phyloP scores from a whole-genome alignment of 2,888 invertebrate genomes.

The Orgyia antiqua region DNA sequence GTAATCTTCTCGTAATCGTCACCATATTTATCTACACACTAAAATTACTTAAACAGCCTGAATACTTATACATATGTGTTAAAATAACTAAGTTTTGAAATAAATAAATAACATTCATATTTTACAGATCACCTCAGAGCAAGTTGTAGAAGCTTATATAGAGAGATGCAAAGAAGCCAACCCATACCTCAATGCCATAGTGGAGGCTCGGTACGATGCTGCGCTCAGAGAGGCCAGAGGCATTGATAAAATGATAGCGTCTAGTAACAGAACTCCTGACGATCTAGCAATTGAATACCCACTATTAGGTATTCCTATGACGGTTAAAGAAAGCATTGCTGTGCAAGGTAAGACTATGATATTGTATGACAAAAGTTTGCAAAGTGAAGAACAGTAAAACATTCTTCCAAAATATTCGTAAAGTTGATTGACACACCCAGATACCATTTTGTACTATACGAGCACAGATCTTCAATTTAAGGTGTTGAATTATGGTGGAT shows the following conservation, averaged over 20 bases:
- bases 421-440: too few relatives aligned
- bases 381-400: neutral
- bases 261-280: conserved; percentile 73
- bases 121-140: conserved; percentile 83
- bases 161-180: conserved; percentile 87
- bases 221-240: conserved; percentile 86
- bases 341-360: conserved; percentile 85
- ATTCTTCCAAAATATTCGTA: neutral
- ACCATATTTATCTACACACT: too few relatives aligned
- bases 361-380: too few relatives aligned
- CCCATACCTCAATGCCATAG: conserved; percentile 87
- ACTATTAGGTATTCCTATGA: conserved; percentile 89
- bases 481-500: too few relatives aligned
- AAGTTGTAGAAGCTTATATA: conserved; percentile 85
- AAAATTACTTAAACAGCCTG: too few relatives aligned
- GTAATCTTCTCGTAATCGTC: too few relatives aligned
- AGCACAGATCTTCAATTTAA: too few relatives aligned
- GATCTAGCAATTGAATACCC: conserved; percentile 83
- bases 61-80: too few relatives aligned
- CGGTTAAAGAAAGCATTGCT: conserved; percentile 89
- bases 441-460: too few relatives aligned
- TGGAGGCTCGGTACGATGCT: conserved; percentile 85
- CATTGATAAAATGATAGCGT: conserved; percentile 83
- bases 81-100: too few relatives aligned
- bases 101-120: conserved; percentile 1